Base-by-base conservation (phyloP, 2,888 invertebrate genomes). In the Phanerotoma sp. region DNA sequence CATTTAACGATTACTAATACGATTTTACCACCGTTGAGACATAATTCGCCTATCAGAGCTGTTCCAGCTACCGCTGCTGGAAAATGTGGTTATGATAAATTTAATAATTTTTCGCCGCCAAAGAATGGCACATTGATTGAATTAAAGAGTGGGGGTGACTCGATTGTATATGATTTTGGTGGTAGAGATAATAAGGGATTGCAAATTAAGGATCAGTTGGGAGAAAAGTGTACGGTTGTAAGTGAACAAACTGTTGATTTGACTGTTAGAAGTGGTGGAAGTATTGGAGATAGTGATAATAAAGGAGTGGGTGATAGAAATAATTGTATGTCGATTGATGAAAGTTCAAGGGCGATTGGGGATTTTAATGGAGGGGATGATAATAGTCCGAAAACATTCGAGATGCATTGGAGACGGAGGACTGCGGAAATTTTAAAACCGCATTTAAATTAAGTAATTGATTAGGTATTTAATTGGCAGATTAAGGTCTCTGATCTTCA, bases 361-460 rank as follows among this genome's bases (percentile, higher is more conserved):
- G n/a, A n/a, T n/a, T n/a, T n/a, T n/a, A n/a, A n/a, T n/a, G n/a
- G n/a, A n/a, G 28, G 45, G 6, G 42, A 54, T 51, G 11, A 44
- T 15, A 49, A 38, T 22, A 32, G 20, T 20, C n/a, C n/a, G 1
- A 28, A 60, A 56, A 52, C 56, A 5, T 47, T 49, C 28, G 53
- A 63, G 25, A 54, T 62, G 32, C 66, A 69, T 38, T 68, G 68
- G 68, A 62, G 66, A 55, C 62, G 68, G 4, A 64, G 66, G 61
- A 67, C 62, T 13, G 62, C 66, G 7, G 66, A 70, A 49, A 66
- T 45, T 32, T 56, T 63, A 4, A 65, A 56, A 40, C 50, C 48
- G 5, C 30, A 22, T n/a, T 15, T 18, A 20, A 35, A 25, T 16
- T 41, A 13, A 22, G 1, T 18, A 38, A n/a, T 35, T 15, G 13